These are phyloP conservation scores for Drosophila mimetica DNA, from an alignment of 2,888 invertebrate genomes.

Conservation along the genomic window DNA sequence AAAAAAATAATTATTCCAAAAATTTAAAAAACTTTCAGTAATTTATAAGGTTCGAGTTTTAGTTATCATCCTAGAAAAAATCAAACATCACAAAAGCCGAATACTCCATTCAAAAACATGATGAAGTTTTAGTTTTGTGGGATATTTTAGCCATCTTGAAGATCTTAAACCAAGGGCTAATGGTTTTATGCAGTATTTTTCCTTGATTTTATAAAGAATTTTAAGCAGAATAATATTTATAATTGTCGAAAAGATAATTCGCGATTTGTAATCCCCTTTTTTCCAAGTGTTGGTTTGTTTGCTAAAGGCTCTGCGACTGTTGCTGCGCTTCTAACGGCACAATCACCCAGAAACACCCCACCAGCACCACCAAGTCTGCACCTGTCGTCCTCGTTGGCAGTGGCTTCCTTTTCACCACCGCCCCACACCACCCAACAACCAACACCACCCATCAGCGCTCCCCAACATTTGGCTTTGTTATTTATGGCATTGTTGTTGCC, in stretches of 20 bases:
- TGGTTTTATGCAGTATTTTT: too few species aligned
- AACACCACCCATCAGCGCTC: constrained; percentile 22
- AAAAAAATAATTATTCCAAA: too few species aligned
- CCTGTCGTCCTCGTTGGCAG: constrained; percentile 50
- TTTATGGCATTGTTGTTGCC: constrained; percentile 72
- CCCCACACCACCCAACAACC: constrained; percentile 2
- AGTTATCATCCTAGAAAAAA: too few species aligned
- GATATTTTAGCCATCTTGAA: too few species aligned
- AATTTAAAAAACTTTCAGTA: too few species aligned
- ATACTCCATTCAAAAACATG: too few species aligned
- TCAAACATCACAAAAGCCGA: too few species aligned
- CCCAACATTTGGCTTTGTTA: constrained; percentile 69
- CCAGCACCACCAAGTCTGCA: constrained; percentile 31
- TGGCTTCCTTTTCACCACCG: constrained; percentile 32
- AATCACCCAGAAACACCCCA: constrained; percentile 51
- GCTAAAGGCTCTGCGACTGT: constrained; percentile 36
- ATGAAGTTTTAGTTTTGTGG: too few species aligned
- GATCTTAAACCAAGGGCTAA: too few species aligned
- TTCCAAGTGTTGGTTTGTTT: constrained; percentile 7
- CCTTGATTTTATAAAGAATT: too few species aligned
- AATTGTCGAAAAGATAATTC: not conserved
- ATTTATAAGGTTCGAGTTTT: too few species aligned
- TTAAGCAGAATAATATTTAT: too few species aligned
- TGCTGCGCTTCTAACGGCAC: constrained; percentile 67
- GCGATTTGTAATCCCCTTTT: not conserved